phyloP scores from a whole-genome alignment of 1,140 invertebrate genomes.

The Drosophila orosa region DNA sequence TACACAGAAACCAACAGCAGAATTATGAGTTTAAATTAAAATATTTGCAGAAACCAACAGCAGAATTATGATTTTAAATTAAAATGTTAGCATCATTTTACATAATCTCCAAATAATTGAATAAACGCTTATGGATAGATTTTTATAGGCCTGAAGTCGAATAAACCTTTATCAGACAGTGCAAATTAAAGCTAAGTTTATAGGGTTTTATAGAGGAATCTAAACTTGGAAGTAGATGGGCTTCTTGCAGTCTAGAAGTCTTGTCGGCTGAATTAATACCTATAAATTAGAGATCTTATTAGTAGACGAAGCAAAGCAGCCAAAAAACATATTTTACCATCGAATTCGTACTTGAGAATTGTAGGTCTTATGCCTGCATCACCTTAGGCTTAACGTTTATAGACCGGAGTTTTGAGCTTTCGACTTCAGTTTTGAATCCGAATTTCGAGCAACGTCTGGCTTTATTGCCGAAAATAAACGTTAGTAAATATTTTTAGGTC shows the following conservation, averaged over 20 bases:
- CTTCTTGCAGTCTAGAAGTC: no score
- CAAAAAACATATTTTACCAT: no score
- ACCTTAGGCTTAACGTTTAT: no score
- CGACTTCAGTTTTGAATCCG: background rate
- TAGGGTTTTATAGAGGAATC: no score
- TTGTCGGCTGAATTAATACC: no score
- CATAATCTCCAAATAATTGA: background rate
- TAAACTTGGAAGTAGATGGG: no score
- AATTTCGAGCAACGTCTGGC: background rate
- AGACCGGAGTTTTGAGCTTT: background rate
- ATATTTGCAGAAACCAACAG: background rate
- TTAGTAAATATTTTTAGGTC: background rate
- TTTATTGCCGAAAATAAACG: background rate
- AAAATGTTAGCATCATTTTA: background rate
- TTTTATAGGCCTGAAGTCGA: no score
- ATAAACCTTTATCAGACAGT: background rate
- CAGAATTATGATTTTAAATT: constrained; percentile 1
- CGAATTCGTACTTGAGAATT: background rate
- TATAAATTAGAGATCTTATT: no score
- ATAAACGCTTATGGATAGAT: background rate
- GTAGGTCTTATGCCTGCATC: background rate
- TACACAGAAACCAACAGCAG: constrained; percentile 8
- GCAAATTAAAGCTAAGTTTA: background rate
- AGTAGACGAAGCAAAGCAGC: no score
- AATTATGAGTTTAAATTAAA: constrained; percentile 1